Evolutionary conservation across 2,113 vertebrate genomes (phyloP).

Genomic region (Pterophyllum scalare): DNA sequence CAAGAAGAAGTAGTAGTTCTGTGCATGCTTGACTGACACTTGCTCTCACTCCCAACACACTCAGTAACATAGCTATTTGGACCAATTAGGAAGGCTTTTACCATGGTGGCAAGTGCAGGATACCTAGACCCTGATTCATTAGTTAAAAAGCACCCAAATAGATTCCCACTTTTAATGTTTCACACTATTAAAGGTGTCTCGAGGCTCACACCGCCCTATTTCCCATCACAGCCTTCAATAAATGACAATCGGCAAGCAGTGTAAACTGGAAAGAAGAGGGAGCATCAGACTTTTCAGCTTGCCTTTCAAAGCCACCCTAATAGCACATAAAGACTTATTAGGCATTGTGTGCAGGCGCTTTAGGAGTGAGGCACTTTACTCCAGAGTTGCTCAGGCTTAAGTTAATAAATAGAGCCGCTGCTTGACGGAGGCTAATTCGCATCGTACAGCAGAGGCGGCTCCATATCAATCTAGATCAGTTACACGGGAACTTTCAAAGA

Average conservation of each 20-base stretch:
- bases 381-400: conserved; percentile 74
- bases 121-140: conserved; percentile 73
- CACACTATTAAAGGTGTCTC: conserved; percentile 73
- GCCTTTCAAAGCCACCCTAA: conserved; percentile 74
- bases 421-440: conserved; percentile 74
- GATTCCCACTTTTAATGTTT: conserved; percentile 80
- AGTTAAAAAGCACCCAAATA: conserved; percentile 83
- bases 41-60: conserved; percentile 36
- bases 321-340: conserved; percentile 81
- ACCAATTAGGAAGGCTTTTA: conserved; percentile 81
- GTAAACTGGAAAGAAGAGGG: conserved; percentile 38
- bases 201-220: conserved; percentile 58
- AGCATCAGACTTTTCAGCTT: conserved; percentile 54
- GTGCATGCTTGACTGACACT: conserved; percentile 3
- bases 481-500: conserved; percentile 58
- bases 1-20: neutral
- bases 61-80: conserved; percentile 67
- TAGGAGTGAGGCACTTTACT: conserved; percentile 77
- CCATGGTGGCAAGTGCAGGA: conserved; percentile 53
- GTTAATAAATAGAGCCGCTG: conserved; percentile 76
- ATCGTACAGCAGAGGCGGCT: conserved; percentile 68
- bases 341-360: conserved; percentile 66
- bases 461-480: conserved; percentile 75
- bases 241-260: conserved; percentile 79
- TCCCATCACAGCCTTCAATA: conserved; percentile 80